phyloP scores from a whole-genome alignment of 2,797 vertebrate genomes.

The Miichthys miiuy region DNA sequence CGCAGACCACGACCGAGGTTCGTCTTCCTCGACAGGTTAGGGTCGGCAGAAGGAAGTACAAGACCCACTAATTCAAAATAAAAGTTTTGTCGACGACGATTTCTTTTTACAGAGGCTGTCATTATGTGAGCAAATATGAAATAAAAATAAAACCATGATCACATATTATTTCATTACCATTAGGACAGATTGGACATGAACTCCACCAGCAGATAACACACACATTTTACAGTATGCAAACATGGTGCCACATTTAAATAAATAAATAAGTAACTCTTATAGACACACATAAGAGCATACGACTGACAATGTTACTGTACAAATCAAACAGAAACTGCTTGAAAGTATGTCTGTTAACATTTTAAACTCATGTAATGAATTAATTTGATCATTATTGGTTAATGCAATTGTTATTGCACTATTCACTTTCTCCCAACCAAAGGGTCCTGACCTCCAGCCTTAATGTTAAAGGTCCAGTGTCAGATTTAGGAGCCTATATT shows the following conservation, averaged over 20 bases:
- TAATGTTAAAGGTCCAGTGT: no score
- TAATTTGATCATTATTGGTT: background rate
- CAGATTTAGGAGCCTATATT: no score
- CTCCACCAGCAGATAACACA: no score
- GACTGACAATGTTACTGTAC: background rate
- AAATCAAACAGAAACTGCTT: background rate
- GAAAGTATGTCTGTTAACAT: background rate
- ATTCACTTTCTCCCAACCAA: no score
- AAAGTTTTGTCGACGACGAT: constrained; percentile 3
- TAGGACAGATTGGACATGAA: no score
- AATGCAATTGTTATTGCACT: no score
- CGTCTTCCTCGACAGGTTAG: constrained; percentile 11
- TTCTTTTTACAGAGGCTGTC: background rate
- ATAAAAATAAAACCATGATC: background rate
- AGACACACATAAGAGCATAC: background rate
- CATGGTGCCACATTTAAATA: background rate
- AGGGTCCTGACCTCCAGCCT: no score
- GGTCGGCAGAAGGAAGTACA: constrained; percentile 47
- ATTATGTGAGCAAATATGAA: background rate
- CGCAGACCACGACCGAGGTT: constrained; percentile 39
- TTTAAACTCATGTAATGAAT: background rate
- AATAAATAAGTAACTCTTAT: background rate
- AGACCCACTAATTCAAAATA: constrained; percentile 53
- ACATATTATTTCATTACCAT: no score
- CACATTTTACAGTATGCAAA: background rate